A percentile compares a stretch with the other conserved stretches of the same genome.
Evolutionary conservation across 2,888 invertebrate species (phyloP).

Genomic region (Rosalia funebris): DNA sequence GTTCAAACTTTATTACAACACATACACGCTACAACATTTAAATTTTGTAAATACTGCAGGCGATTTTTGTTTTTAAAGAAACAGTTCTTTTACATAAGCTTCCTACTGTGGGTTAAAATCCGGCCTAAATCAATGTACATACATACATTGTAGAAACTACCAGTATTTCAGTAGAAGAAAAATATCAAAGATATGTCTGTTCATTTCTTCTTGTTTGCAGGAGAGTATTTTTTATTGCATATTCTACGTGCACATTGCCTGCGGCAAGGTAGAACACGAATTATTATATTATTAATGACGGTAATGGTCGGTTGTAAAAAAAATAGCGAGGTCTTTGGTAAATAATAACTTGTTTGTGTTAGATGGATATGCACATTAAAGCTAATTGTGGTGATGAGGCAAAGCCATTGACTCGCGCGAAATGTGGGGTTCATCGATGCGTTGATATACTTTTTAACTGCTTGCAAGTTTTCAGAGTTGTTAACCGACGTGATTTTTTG

Average conservation of each 20-base stretch:
- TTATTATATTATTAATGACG: conserved; percentile 14
- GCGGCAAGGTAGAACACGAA: conserved; percentile 21
- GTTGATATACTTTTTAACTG: neutral
- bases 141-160: too few relatives aligned
- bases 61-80: too few relatives aligned
- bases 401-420: conserved; percentile 19
- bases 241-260: conserved; percentile 11
- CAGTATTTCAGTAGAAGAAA: too few relatives aligned
- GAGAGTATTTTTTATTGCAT: neutral
- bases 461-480: neutral
- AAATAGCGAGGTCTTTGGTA: conserved; percentile 22
- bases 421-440: conserved; percentile 4
- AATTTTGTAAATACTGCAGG: too few relatives aligned
- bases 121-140: too few relatives aligned
- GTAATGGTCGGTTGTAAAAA: conserved; percentile 14
- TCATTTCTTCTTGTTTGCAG: neutral
- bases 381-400: conserved; percentile 23
- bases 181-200: too few relatives aligned
- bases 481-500: too few relatives aligned
- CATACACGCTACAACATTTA: too few relatives aligned
- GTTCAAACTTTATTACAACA: too few relatives aligned
- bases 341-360: conserved; percentile 25
- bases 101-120: too few relatives aligned
- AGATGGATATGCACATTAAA: conserved; percentile 13
- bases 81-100: too few relatives aligned